Base-by-base conservation (phyloP, 2,113 vertebrate genomes). In the Nibea albiflora region DNA sequence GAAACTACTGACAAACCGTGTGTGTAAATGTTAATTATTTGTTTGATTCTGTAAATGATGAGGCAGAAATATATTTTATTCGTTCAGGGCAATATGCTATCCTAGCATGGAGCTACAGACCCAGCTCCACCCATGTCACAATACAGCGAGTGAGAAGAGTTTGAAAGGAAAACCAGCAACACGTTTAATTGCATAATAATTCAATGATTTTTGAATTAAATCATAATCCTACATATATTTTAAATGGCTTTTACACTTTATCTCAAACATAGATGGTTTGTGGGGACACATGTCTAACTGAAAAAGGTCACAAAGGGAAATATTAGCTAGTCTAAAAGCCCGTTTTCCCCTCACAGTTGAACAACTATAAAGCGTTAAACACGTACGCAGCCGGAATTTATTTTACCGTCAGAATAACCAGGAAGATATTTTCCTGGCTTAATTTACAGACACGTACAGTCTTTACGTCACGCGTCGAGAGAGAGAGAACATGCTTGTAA, bases 401-500 rank as follows among this genome's bases (percentile, higher is more conserved):
- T 61, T 53, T 58, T 19, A 65, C 11, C 4, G 2, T 17, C 15
- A 16, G 2, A 28, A 22, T 39, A 56, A 64, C 24, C 11, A 49
- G 17, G 3, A 28, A 39, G 8, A 53, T 44, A 63, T 69, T 76
- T 73, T 64, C 39, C 67, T 22, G 14, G 9, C n/a, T 56, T 39
- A 57, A 67, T 71, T 46, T 60, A 56, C 22, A 14, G 17, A 73
- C 19, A 20, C 44, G 35, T 61, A 67, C 11, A 9, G 26, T 76
- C 62, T 70, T 82, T 57, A 76, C 26, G 44, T 72, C 20, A 35
- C 15, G 62, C 53, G 63, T 73, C 7, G 57, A 44, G 17, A 67
- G 68, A 67, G 68, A 47, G 49, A 50, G 64, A 52, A 87, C 72
- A 70, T 76, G 44, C 63, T 79, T 11, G 22, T 62, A 14, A 60